Conservation (phyloP, 2,113 vertebrate species). For the Myanophis thanlyinensis region DNA sequence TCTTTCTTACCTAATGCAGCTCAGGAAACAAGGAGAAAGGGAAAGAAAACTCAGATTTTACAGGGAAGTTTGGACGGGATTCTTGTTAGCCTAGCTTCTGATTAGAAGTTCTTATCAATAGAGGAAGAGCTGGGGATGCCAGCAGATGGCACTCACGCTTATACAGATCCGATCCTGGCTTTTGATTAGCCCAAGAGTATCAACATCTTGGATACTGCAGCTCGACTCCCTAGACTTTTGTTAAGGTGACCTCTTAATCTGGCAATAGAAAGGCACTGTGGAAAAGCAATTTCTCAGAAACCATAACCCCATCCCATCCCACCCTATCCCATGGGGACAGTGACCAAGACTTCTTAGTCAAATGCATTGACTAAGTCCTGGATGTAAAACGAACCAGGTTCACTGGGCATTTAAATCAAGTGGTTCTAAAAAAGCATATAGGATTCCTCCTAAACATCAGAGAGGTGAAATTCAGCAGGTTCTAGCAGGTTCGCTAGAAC, state of each 20-base stretch:
- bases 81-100: not conserved
- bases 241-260: not conserved
- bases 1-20: not conserved
- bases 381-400: not conserved
- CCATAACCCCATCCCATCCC: not conserved
- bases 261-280: not conserved
- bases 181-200: not conserved
- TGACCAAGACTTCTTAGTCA: not conserved
- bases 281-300: not conserved
- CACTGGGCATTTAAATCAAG: not conserved
- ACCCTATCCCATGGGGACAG: not conserved
- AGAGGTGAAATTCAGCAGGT: too few species aligned
- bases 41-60: not conserved
- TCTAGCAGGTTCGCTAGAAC: too few species aligned
- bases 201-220: not conserved
- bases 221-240: not conserved
- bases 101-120: not conserved
- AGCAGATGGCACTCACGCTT: slow-evolving; percentile 10
- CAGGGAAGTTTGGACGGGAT: not conserved
- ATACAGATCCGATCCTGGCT: not conserved
- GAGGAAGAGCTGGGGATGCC: not conserved
- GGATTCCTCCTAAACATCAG: not conserved
- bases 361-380: not conserved
- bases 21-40: not conserved
- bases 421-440: not conserved